Evolutionary conservation across 2,888 invertebrate genomes (phyloP).

Genomic region (Melipona bicolor): DNA sequence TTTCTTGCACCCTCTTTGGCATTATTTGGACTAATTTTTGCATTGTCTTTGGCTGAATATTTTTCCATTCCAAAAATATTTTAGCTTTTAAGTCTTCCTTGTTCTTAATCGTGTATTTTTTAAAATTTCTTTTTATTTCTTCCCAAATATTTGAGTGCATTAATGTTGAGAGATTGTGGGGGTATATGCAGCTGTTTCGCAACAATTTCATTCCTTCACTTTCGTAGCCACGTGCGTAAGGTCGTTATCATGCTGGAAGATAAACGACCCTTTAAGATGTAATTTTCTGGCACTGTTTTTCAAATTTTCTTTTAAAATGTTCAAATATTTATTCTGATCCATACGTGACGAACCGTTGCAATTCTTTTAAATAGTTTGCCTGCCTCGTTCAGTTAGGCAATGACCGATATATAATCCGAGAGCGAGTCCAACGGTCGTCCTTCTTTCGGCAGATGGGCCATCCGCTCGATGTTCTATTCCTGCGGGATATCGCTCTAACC

Average conservation of each 20-base stretch:
- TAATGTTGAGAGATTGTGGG: too few species aligned
- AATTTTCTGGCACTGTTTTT: background rate
- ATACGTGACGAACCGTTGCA: background rate
- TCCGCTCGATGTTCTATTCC: too few species aligned
- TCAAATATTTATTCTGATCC: background rate
- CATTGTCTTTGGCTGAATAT: background rate
- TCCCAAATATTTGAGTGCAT: too few species aligned
- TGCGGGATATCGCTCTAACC: too few species aligned
- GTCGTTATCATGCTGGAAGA: background rate
- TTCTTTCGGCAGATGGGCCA: too few species aligned
- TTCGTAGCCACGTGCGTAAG: too few species aligned
- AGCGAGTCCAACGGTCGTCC: too few species aligned
- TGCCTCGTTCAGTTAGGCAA: background rate
- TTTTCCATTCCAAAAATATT: background rate
- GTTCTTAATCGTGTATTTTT: constrained; percentile 10
- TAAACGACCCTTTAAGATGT: background rate
- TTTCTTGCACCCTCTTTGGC: background rate
- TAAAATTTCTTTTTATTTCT: background rate
- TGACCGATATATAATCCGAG: background rate
- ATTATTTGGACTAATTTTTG: constrained; percentile 6
- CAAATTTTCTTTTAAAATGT: background rate
- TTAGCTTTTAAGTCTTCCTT: background rate
- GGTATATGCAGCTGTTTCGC: too few species aligned
- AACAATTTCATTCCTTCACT: too few species aligned
- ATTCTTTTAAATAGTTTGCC: too few species aligned